Evolutionary conservation across 2,113 vertebrate species (phyloP), one percentile per base, ranked within the genome.

Genomic region (Dipodomys spectabilis): DNA sequence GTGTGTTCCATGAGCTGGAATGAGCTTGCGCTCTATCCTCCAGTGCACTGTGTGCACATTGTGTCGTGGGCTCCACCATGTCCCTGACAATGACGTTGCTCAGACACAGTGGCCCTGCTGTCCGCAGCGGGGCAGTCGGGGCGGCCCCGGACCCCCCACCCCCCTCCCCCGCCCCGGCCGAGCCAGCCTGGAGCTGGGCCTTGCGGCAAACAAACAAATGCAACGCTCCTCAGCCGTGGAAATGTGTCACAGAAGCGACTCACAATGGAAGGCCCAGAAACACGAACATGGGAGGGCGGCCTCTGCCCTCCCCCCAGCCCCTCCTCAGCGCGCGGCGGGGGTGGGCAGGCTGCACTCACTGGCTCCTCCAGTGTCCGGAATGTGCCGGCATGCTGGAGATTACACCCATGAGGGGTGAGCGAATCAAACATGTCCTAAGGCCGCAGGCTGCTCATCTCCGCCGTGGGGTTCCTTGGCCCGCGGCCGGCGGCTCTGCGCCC

Each of bases 401-500:
- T 12, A 6, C 18, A 23, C 67, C 39, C 39, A 5, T 39, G 39
- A 39, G 39, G 39, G 39, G 39, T 39, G 39, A 39, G 39, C 39
- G 39, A 5, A 19, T 30, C 12, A 11, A 19, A 45, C 39, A 6
- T 39, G 53, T 68, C 20, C 86, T 19, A 8, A n/a, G 23, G 1
- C n/a, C 3, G 0, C 10, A 0, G 1, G 5, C 0, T 10, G 7
- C 19, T 0, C 0, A 27, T 22, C 71, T 18, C 67, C 23, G 13
- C 32, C 15, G 27, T 28, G 7, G 68, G 57, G 1, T 23, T 62
- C 10, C 2, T 11, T 28, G 0, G 0, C 72, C 30, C 16, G 0
- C 0, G 11, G 18, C 5, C 0, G 2, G 3, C 1, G 7, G 3
- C 13, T 20, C 16, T 12, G 6, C 0, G 0, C 23, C 30, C 2